phyloP scores from a whole-genome alignment of 2,888 invertebrate species.

The Dinocampus coccinellae region DNA sequence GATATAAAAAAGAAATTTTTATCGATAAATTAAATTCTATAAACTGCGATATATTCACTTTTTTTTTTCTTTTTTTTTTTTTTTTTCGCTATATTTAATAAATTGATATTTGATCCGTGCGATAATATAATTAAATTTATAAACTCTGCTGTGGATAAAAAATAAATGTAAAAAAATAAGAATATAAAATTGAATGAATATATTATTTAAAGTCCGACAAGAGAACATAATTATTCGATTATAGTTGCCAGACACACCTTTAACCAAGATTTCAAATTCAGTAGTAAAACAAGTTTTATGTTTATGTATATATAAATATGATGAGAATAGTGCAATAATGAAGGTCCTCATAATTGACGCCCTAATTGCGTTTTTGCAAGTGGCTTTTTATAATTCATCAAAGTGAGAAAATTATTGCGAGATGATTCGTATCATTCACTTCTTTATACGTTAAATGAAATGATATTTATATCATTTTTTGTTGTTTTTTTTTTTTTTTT shows the following conservation, averaged over 20 bases:
- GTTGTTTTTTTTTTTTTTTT: neutral
- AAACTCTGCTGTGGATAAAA: neutral
- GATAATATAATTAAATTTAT: neutral
- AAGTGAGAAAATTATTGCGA: slow-evolving; percentile 5
- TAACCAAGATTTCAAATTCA: slow-evolving; percentile 4
- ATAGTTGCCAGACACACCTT: neutral
- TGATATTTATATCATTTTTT: neutral
- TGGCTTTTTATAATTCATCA: neutral
- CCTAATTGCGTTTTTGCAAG: slow-evolving; percentile 17
- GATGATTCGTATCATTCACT: neutral
- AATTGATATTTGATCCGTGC: neutral
- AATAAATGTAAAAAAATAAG: neutral
- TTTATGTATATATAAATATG: slow-evolving; percentile 9
- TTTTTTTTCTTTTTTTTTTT: neutral
- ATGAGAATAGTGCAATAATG: slow-evolving; percentile 17
- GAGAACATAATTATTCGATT: neutral
- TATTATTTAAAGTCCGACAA: neutral
- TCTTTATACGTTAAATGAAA: neutral
- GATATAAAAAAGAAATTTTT: neutral
- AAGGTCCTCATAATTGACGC: slow-evolving; percentile 14
- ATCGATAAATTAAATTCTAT: neutral
- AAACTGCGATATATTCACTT: neutral
- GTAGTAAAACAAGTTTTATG: slow-evolving; percentile 12
- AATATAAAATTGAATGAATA: neutral
- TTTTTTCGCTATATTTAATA: neutral